Conservation (phyloP, 2,797 vertebrate species). For the Coreius guichenoti region DNA sequence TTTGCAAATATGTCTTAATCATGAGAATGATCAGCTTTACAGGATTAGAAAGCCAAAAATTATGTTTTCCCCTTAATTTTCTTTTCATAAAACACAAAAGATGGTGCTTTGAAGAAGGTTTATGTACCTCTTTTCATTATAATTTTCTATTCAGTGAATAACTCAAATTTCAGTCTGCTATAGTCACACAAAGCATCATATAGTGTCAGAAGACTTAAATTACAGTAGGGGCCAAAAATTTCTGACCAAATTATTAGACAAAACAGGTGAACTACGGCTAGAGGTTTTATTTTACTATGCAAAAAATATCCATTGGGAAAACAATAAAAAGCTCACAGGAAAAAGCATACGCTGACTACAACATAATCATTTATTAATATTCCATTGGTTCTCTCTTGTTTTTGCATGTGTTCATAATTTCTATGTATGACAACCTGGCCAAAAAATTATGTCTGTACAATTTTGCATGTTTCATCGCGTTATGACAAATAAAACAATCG, state of each 20-base stretch:
- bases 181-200: background rate
- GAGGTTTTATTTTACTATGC: background rate
- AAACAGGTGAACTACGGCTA: background rate
- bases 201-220: background rate
- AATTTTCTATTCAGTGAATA: background rate
- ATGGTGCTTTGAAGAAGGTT: background rate
- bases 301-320: background rate
- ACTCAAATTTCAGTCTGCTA: background rate
- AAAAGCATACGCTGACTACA: background rate
- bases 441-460: background rate
- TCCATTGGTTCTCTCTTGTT: background rate
- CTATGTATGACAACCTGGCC: background rate
- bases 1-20: background rate
- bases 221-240: background rate
- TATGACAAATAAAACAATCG: no score
- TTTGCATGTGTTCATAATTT: background rate
- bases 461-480: background rate
- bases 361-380: background rate
- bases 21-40: background rate
- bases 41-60: background rate
- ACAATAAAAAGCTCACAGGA: no score
- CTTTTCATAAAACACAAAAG: background rate
- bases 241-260: background rate
- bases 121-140: background rate
- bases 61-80: background rate